Percentiles rank a stretch among this genome's conserved stretches.
These are phyloP conservation scores for Heteromyza rotundicornis DNA, from an alignment of 2,888 invertebrate species.

Conservation along the genomic window DNA sequence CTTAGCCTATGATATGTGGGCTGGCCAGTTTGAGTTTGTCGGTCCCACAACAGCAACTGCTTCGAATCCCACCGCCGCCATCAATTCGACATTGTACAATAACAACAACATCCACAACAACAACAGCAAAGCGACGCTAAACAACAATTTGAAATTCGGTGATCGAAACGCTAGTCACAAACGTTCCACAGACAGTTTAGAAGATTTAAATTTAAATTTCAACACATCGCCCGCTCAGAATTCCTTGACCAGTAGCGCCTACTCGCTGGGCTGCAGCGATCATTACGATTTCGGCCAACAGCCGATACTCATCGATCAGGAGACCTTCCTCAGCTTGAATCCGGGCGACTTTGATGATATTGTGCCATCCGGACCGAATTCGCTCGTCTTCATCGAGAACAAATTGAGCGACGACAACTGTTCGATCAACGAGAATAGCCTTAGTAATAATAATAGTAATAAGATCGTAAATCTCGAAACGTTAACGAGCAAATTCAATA, in stretches of 20 bases:
- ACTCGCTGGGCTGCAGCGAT: constrained; percentile 41
- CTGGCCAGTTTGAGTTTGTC: constrained; percentile 85
- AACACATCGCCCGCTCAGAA: constrained; percentile 48
- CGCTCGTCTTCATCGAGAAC: constrained; percentile 60
- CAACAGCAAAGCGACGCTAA: constrained; percentile 25
- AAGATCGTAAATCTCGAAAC: constrained; percentile 57
- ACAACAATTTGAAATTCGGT: constrained; percentile 45
- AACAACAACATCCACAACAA: constrained; percentile 37
- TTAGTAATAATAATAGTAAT: constrained; percentile 42
- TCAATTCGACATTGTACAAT: constrained; percentile 27
- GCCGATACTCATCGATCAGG: constrained; percentile 61
- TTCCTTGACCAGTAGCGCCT: constrained; percentile 43
- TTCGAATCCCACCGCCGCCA: constrained; percentile 30
- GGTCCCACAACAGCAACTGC: constrained; percentile 64
- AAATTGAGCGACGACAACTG: constrained; percentile 46
- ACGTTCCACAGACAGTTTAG: constrained; percentile 56
- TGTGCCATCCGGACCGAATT: constrained; percentile 58
- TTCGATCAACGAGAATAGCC: constrained; percentile 37
- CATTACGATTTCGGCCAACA: constrained; percentile 49
- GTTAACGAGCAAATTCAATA: constrained; percentile 56
- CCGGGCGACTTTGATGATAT: constrained; percentile 61
- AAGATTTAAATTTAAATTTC: constrained; percentile 59
- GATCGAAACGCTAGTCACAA: constrained; percentile 50
- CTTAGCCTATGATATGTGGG: constrained; percentile 87
- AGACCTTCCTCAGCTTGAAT: constrained; percentile 62